A percentile compares a stretch with the other conserved stretches of the same genome.
Conservation (phyloP, 2,888 invertebrate species). For the Tricholauxania praeusta region DNA sequence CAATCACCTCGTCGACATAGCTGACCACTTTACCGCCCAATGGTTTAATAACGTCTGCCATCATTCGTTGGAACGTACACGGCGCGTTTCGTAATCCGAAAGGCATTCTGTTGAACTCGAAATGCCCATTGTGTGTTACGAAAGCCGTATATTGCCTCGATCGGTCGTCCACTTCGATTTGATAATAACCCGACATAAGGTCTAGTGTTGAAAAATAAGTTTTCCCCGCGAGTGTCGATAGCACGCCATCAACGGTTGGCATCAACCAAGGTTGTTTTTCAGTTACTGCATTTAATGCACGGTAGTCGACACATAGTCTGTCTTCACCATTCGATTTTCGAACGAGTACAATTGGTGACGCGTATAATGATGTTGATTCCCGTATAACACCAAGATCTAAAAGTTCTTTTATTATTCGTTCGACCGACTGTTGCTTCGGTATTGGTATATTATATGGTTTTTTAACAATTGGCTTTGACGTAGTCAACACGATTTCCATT, state of each 20-base stretch:
- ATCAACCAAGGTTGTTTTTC: conserved; percentile 38
- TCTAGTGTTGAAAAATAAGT: conserved; percentile 47
- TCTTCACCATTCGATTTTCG: conserved; percentile 60
- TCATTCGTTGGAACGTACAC: conserved; percentile 43
- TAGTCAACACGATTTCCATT: conserved; percentile 37
- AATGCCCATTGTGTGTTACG: background rate
- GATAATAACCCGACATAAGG: conserved; percentile 33
- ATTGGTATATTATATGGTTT: conserved; percentile 39
- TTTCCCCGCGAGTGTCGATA: conserved; percentile 57
- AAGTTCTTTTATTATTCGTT: conserved; percentile 23
- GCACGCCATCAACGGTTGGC: conserved; percentile 38
- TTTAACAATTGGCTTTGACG: conserved; percentile 27
- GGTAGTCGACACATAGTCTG: conserved; percentile 37
- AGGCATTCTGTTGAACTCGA: conserved; percentile 3
- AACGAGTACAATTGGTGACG: conserved; percentile 27
- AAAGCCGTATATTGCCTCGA: conserved; percentile 34
- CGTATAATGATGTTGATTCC: conserved; percentile 18
- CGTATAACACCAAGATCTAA: conserved; percentile 38
- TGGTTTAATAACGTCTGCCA: conserved; percentile 1
- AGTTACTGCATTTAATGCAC: conserved; percentile 41
- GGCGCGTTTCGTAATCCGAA: conserved; percentile 3
- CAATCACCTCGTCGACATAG: conserved; percentile 23
- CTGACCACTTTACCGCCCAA: background rate
- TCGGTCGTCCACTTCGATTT: conserved; percentile 39
- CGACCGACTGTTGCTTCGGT: conserved; percentile 33